Percentiles rank a stretch among this genome's conserved stretches.
phyloP scores from a whole-genome alignment of 2,797 vertebrate species.

The Tragopan temminckii region DNA sequence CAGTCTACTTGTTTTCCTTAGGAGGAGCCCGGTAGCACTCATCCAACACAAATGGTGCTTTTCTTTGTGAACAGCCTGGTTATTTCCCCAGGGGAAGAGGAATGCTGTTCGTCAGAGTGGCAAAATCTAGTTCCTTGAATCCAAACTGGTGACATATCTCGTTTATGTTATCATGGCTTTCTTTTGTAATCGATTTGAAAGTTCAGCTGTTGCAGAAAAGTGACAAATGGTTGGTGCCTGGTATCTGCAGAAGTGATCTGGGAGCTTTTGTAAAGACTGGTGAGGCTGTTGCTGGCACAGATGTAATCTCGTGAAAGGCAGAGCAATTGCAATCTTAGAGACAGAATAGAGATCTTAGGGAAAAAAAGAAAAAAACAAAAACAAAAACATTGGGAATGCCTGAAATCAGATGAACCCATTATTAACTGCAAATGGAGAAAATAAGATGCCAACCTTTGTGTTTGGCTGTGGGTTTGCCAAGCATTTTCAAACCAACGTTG shows the following conservation, averaged over 20 bases:
- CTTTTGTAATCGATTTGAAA: constrained; percentile 50
- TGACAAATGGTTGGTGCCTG: constrained; percentile 7
- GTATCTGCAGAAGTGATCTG: constrained; percentile 9
- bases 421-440: not conserved
- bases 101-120: not conserved
- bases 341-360: not conserved
- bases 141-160: not conserved
- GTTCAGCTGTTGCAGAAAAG: constrained; percentile 37
- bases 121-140: not conserved
- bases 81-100: not conserved
- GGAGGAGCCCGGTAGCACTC: not conserved
- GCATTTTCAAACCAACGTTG: not conserved
- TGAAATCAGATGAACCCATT: not conserved
- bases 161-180: constrained; percentile 29
- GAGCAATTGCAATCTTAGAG: not conserved
- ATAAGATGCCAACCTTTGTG: not conserved
- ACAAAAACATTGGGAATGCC: not conserved
- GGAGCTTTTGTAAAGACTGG: not conserved
- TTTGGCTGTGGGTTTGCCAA: not conserved
- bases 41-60: not conserved
- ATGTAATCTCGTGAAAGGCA: constrained; percentile 2
- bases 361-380: not conserved
- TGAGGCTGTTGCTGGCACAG: not conserved
- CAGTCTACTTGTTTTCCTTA: not conserved
- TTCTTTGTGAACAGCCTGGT: not conserved